Conservation (phyloP, 2,888 invertebrate genomes). For the Ectemnius lituratus region DNA sequence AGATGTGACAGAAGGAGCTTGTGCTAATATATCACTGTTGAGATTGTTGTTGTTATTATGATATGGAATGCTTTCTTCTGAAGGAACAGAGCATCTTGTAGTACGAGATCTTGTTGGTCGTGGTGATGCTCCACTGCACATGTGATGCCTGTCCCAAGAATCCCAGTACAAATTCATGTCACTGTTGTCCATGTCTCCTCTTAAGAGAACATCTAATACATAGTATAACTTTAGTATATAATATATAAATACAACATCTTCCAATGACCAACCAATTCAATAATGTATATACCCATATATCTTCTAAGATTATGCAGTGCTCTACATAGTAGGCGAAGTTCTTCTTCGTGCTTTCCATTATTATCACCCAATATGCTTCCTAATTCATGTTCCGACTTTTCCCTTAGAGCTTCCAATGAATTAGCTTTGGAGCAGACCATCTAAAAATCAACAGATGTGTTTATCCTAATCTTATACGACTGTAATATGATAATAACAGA, state of each 20-base stretch:
- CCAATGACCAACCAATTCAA: not conserved
- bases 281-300: constrained; percentile 83
- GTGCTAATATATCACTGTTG: constrained; percentile 71
- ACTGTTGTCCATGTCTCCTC: constrained; percentile 80
- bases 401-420: constrained; percentile 89
- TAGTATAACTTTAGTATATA: not conserved
- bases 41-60: constrained; percentile 74
- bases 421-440: constrained; percentile 85
- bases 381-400: constrained; percentile 91
- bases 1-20: constrained; percentile 79
- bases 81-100: constrained; percentile 81
- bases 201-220: constrained; percentile 81
- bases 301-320: constrained; percentile 92
- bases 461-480: not conserved
- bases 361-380: constrained; percentile 84
- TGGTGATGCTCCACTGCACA: constrained; percentile 79
- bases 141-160: constrained; percentile 90
- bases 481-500: not conserved
- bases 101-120: constrained; percentile 78
- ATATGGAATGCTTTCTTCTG: constrained; percentile 80
- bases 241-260: not conserved
- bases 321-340: constrained; percentile 88
- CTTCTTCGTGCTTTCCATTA: constrained; percentile 86
- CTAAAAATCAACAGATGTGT: constrained; percentile 57
- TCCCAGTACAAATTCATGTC: constrained; percentile 93